Evolutionary conservation across 2,797 vertebrate genomes (phyloP), one percentile per base, ranked within the genome.

Genomic region (Manis crassicaudata): DNA sequence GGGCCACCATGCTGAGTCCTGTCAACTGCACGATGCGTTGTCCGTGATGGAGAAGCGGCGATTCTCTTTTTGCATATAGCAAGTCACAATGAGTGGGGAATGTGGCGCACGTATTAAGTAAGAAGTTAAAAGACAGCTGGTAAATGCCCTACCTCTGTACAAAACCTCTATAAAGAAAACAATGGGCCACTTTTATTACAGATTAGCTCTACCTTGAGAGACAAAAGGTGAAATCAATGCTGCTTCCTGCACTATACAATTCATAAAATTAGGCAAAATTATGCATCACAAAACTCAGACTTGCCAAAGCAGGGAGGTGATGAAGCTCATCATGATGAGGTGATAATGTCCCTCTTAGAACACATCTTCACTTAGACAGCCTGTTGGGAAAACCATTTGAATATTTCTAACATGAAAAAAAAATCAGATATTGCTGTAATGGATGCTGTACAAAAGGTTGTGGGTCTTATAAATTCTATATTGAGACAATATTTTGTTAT

Each of bases 401-500:
- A 90, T 83, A 43, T 89, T 83, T 86, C 70, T 96, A 13, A 65
- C 46, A 72, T 56, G 35, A 65, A 72, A 72, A 75, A 46, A 63
- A 75, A 46, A 70, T 52, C 62, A 63, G 75, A 88, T 52, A 37
- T 50, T 63, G 7, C 83, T 62, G 23, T 56, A 77, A 56, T 5
- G 54, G 43, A 84, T 88, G 0, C 21, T 92, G 2, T 43, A 62
- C 17, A 72, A 94, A 93, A 87, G 14, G 8, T 72, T 62, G 13
- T 29, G n/a, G 83, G 75, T 90, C 77, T 79, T 79, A 80, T 68
- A 93, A 67, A 79, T 85, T 62, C 50, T 37, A 4, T 35, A 25
- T 82, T 70, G 94, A 88, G 43, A 32, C 2, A 82, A 88, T 46
- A 75, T 93, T 94, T 17, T 96, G 29, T 21, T 93, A 88, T 56